phyloP scores from a whole-genome alignment of 2,888 invertebrate species.

The Lasioglossum calceatum region DNA sequence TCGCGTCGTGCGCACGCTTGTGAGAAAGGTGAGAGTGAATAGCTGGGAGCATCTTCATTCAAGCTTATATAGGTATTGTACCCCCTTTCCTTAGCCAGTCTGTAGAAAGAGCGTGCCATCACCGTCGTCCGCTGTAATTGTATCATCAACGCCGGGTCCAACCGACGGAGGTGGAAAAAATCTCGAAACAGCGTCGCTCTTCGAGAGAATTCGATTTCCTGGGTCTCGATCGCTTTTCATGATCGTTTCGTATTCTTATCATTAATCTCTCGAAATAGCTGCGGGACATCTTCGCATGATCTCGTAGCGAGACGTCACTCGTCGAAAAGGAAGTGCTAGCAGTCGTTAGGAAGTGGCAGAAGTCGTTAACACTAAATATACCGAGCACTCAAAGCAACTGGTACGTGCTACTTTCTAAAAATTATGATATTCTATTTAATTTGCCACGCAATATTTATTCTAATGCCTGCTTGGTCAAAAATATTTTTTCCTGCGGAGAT shows the following conservation, averaged over 20 bases:
- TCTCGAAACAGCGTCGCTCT: not conserved
- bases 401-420: not conserved
- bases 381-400: not conserved
- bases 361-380: not conserved
- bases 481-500: not conserved
- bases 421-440: not conserved
- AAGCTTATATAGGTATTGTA: conserved; percentile 84
- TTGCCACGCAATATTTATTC: not conserved
- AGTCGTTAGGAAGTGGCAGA: not conserved
- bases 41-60: conserved; percentile 84
- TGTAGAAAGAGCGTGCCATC: conserved; percentile 79
- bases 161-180: conserved; percentile 34
- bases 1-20: conserved; percentile 77
- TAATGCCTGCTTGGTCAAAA: not conserved
- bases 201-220: not conserved
- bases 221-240: not conserved
- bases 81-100: conserved; percentile 79
- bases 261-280: not conserved
- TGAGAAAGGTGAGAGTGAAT: conserved; percentile 84
- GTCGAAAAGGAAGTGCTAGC: not conserved
- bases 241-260: not conserved
- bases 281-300: not conserved
- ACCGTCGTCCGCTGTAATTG: conserved; percentile 74
- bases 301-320: not conserved
- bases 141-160: conserved; percentile 65